Evolutionary conservation across 2,797 vertebrate genomes (phyloP).

Genomic region (Sus cebifrons): DNA sequence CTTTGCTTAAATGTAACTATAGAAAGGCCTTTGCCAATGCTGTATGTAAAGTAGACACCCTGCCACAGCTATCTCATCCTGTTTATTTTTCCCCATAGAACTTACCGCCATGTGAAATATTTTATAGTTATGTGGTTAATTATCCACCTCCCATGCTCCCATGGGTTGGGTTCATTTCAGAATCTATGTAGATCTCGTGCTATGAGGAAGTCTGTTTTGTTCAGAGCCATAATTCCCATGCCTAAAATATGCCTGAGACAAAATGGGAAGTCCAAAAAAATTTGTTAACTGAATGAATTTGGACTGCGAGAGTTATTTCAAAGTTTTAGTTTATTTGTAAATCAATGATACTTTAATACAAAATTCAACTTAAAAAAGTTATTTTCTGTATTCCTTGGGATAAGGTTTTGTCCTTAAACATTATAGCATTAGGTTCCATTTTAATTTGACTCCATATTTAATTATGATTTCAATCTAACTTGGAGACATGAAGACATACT

Average conservation of each 20-base stretch:
- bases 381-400: background rate
- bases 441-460: constrained; percentile 1
- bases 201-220: background rate
- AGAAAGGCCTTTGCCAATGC: background rate
- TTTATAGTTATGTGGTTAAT: background rate
- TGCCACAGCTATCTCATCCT: background rate
- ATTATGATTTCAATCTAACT: background rate
- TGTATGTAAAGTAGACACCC: background rate
- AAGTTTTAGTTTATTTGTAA: background rate
- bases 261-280: background rate
- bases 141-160: background rate
- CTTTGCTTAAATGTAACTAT: background rate
- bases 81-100: background rate
- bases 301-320: background rate
- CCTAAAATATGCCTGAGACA: background rate
- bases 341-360: no score
- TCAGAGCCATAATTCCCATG: background rate
- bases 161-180: background rate
- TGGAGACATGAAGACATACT: background rate
- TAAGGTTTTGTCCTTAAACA: background rate
- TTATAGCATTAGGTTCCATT: background rate
- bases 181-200: background rate
- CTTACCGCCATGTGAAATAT: background rate
- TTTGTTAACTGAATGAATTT: background rate
- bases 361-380: background rate